These are phyloP conservation scores for Eupithecia subfuscata DNA, from an alignment of 2,888 invertebrate genomes.

Conservation along the genomic window DNA sequence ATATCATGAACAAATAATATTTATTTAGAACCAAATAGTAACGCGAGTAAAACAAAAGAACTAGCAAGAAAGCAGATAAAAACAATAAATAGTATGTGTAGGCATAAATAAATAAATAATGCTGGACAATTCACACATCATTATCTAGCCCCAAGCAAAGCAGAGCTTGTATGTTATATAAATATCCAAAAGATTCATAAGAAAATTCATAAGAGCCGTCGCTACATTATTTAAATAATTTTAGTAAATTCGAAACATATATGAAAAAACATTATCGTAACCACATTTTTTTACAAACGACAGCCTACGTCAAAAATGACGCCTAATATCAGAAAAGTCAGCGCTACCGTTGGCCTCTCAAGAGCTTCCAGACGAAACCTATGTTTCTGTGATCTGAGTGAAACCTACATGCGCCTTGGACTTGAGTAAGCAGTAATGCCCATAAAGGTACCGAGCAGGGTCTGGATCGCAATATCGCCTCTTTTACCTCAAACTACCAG, in stretches of 20 bases:
- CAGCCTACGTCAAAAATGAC: not conserved
- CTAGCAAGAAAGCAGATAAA: not conserved
- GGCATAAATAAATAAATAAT: no score
- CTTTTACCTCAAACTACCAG: slow-evolving; percentile 50
- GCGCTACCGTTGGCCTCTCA: not conserved
- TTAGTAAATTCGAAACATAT: not conserved
- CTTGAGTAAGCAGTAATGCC: slow-evolving; percentile 60
- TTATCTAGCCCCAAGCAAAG: no score
- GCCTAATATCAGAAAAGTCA: not conserved
- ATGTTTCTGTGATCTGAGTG: slow-evolving; percentile 48
- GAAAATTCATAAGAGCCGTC: no score
- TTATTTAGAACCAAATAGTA: not conserved
- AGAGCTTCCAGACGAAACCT: slow-evolving; percentile 25
- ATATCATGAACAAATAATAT: not conserved
- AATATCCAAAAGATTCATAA: slow-evolving; percentile 34
- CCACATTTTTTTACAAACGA: not conserved
- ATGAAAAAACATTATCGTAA: not conserved
- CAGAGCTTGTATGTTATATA: no score
- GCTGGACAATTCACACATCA: no score
- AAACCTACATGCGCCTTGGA: slow-evolving; percentile 47
- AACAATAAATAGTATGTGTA: not conserved
- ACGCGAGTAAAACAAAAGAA: no score
- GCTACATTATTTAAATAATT: not conserved
- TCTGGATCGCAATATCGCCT: slow-evolving; percentile 49
- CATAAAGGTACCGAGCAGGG: slow-evolving; percentile 52